Percentiles rank a stretch among this genome's conserved stretches.
These are phyloP conservation scores for Theonella swinhoei DNA, from an alignment of 37 sponge, comb jelly and placozoan genomes.

Conservation along the genomic window DNA sequence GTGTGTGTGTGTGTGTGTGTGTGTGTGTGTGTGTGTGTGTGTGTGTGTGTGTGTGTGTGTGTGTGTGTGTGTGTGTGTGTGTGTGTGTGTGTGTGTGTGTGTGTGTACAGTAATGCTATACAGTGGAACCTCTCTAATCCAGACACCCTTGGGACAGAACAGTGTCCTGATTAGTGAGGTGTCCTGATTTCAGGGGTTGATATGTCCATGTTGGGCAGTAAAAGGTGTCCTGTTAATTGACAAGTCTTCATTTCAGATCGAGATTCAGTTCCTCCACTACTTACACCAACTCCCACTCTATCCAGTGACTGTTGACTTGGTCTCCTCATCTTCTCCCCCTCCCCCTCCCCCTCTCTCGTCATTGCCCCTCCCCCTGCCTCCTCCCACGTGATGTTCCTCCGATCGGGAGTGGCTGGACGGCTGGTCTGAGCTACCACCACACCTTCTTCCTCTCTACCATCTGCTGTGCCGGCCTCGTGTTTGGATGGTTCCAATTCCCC, in stretches of 20 bases:
- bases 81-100: not conserved
- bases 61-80: not conserved
- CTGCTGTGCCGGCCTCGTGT: not conserved
- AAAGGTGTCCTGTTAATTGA: not conserved
- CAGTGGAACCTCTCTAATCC: too few species aligned
- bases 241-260: not conserved
- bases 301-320: not conserved
- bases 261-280: too few species aligned
- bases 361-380: not conserved
- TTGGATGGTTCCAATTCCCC: not conserved
- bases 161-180: too few species aligned
- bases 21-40: not conserved
- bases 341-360: not conserved
- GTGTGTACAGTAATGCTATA: not conserved
- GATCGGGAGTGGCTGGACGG: not conserved
- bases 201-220: too few species aligned
- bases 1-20: too few species aligned
- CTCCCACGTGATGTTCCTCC: not conserved
- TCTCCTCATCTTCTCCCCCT: not conserved
- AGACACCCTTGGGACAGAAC: too few species aligned
- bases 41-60: too few species aligned
- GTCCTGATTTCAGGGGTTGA: too few species aligned
- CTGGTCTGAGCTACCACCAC: not conserved
- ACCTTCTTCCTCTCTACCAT: not conserved
- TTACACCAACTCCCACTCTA: not conserved